These are phyloP conservation scores for Ochropleura plecta DNA, from an alignment of 2,888 invertebrate species.

Conservation along the genomic window DNA sequence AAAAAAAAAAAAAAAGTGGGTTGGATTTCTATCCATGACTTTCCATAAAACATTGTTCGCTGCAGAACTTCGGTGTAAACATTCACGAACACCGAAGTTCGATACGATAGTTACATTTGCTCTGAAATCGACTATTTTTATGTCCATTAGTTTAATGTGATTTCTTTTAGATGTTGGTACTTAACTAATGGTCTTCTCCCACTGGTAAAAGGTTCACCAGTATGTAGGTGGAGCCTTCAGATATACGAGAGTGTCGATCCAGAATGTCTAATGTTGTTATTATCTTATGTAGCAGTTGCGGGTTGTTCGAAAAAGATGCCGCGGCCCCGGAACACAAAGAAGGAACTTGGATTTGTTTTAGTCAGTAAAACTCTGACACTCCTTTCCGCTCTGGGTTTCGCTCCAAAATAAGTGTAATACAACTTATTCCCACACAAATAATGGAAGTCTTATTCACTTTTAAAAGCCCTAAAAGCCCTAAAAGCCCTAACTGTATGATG, in stretches of 20 bases:
- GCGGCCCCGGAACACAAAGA: no score
- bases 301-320: no score
- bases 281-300: constrained; percentile 22
- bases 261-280: constrained; percentile 49
- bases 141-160: constrained; percentile 83
- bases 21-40: not conserved
- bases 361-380: no score
- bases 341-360: no score
- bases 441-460: not conserved
- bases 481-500: not conserved
- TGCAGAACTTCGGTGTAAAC: constrained; percentile 71
- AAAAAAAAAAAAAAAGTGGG: no score
- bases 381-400: no score
- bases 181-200: constrained; percentile 65
- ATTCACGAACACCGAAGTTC: constrained; percentile 59
- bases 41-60: constrained; percentile 55
- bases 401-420: not conserved
- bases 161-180: constrained; percentile 75
- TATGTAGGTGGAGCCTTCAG: constrained; percentile 44
- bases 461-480: not conserved
- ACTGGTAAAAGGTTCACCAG: constrained; percentile 61
- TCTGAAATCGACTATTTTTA: constrained; percentile 79
- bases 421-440: constrained; percentile 7
- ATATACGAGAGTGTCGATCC: constrained; percentile 34
- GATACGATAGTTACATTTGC: constrained; percentile 77